Evolutionary conservation across 2,888 invertebrate genomes (phyloP).

Genomic region (Euplagia quadripunctaria): DNA sequence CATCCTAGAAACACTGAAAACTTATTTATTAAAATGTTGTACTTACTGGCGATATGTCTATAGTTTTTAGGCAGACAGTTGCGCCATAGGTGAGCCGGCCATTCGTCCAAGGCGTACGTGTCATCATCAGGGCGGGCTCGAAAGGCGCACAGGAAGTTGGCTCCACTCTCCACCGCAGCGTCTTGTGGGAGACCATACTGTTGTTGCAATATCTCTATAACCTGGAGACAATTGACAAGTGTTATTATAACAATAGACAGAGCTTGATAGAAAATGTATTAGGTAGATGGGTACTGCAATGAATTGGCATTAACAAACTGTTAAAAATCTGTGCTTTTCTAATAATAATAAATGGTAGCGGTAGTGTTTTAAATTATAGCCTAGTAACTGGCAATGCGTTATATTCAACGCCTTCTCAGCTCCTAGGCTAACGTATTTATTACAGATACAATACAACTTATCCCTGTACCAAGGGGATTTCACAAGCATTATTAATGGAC

Average conservation of each 20-base stretch:
- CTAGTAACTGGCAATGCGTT: neutral
- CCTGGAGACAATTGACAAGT: slow-evolving; percentile 62
- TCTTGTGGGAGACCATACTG: slow-evolving; percentile 90
- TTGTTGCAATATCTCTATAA: slow-evolving; percentile 84
- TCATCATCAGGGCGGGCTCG: slow-evolving; percentile 94
- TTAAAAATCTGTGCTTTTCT: neutral
- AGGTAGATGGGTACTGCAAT: neutral
- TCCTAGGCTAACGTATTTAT: no score
- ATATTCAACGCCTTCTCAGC: neutral
- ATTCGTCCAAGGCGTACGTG: slow-evolving; percentile 90
- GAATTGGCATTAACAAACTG: neutral
- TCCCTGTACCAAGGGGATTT: neutral
- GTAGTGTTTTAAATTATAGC: neutral
- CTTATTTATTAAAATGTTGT: slow-evolving; percentile 20
- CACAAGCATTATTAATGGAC: neutral
- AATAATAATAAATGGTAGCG: neutral
- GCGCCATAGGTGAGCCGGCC: slow-evolving; percentile 93
- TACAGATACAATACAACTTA: neutral
- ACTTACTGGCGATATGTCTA: slow-evolving; percentile 90
- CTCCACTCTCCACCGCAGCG: slow-evolving; percentile 89
- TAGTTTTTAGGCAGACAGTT: slow-evolving; percentile 92
- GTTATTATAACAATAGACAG: neutral
- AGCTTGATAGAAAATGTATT: neutral
- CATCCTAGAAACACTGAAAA: no score
- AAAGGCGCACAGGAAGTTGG: slow-evolving; percentile 91